Conservation (phyloP, 2,888 invertebrate species). For the Pheosia gnoma region DNA sequence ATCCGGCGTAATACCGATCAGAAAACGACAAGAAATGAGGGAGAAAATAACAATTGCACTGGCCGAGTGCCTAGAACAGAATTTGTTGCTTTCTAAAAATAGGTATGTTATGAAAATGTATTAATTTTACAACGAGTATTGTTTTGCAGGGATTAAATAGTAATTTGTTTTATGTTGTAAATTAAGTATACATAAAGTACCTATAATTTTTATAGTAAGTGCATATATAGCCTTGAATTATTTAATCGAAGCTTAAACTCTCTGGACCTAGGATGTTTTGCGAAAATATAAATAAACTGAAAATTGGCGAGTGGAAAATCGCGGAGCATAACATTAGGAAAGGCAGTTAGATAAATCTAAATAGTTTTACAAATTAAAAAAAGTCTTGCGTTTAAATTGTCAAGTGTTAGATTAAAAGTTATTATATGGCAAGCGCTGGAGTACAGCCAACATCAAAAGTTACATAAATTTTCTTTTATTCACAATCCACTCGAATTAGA, state of each 20-base stretch:
- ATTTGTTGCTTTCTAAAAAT: slow-evolving; percentile 13
- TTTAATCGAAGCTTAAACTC: background rate
- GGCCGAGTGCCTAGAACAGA: slow-evolving; percentile 12
- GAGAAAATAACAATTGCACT: slow-evolving; percentile 14
- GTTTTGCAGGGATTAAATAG: background rate
- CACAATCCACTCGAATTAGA: slow-evolving; percentile 36
- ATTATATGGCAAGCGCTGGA: slow-evolving; percentile 65
- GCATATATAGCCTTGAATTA: background rate
- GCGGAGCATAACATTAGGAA: background rate
- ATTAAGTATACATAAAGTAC: too few relatives aligned
- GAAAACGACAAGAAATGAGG: slow-evolving; percentile 12
- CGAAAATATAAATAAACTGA: background rate
- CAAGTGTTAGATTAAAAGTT: slow-evolving; percentile 54
- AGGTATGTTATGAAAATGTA: slow-evolving; percentile 4
- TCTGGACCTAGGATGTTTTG: background rate
- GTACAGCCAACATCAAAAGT: slow-evolving; percentile 58
- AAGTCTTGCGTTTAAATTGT: slow-evolving; percentile 19
- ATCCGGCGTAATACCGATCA: slow-evolving; percentile 12
- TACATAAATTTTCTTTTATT: slow-evolving; percentile 54
- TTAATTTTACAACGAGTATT: slow-evolving; percentile 14
- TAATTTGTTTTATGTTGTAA: too few relatives aligned
- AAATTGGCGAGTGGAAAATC: background rate
- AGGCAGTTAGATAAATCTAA: slow-evolving; percentile 7
- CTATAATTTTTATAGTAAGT: too few relatives aligned
- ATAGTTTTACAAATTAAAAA: slow-evolving; percentile 21